These are phyloP conservation scores for Neotoma lepida DNA, from an alignment of 2,113 vertebrate species.

Conservation along the genomic window DNA sequence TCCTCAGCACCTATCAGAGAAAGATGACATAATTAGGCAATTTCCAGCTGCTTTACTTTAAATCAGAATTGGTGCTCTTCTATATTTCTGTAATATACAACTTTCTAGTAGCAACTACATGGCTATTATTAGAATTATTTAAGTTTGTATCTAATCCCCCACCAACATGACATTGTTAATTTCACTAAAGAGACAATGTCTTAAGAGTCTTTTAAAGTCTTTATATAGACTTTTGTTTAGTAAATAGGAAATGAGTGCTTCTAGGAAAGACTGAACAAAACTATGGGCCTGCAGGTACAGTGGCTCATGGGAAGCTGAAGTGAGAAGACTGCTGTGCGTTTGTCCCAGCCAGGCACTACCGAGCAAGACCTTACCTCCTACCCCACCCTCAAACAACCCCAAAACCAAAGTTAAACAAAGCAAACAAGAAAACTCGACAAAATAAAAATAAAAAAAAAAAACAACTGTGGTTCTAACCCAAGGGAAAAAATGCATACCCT, in stretches of 20 bases:
- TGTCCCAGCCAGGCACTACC: background rate
- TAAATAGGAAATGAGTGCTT: conserved; percentile 5
- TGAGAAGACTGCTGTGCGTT: background rate
- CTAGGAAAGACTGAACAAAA: conserved; percentile 16
- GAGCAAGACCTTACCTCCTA: background rate
- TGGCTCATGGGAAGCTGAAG: background rate
- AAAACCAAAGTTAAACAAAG: background rate
- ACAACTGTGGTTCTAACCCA: background rate
- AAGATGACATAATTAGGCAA: background rate
- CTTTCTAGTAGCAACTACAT: background rate
- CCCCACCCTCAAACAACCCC: background rate
- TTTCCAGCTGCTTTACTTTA: background rate
- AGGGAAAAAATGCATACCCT: background rate
- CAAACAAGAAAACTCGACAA: background rate
- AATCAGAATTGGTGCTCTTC: background rate
- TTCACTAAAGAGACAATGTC: background rate
- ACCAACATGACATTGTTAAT: background rate
- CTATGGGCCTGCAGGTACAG: background rate
- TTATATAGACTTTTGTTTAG: conserved; percentile 5
- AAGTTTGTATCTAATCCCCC: background rate
- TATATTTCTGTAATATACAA: background rate
- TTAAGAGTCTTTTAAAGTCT: background rate
- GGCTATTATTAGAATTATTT: conserved; percentile 38
- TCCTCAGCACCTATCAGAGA: conserved; percentile 94
- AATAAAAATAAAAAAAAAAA: background rate